Conservation (phyloP, 2,888 invertebrate species). For the Epistrophella euchroma region DNA sequence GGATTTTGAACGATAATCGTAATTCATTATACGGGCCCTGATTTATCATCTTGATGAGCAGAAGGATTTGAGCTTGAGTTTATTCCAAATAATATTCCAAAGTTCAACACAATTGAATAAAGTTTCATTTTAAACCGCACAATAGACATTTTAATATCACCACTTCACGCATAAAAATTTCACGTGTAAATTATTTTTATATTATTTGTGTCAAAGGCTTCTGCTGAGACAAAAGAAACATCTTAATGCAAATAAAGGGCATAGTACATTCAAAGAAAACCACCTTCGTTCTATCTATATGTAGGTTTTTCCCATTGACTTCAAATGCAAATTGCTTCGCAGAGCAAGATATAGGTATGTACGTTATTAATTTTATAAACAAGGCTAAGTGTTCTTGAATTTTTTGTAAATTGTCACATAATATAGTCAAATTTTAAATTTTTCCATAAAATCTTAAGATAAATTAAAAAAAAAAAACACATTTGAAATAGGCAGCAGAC, state of each 20-base stretch:
- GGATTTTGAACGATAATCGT: no score
- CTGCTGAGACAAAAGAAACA: constrained; percentile 3
- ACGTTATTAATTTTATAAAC: constrained; percentile 1
- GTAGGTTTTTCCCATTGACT: background rate
- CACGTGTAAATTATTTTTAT: background rate
- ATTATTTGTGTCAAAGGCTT: background rate
- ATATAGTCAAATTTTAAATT: no score
- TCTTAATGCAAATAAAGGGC: constrained; percentile 4
- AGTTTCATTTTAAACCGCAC: no score
- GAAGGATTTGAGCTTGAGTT: no score
- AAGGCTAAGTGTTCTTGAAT: background rate
- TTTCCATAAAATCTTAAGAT: background rate
- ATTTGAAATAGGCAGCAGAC: background rate
- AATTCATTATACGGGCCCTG: no score
- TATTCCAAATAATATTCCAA: no score
- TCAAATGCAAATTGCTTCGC: constrained; percentile 8
- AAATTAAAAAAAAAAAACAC: background rate
- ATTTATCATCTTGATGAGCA: no score
- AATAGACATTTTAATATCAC: background rate
- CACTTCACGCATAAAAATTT: background rate
- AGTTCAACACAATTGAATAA: no score
- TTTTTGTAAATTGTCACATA: background rate
- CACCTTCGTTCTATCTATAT: background rate
- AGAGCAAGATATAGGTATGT: no score
- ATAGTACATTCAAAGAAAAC: background rate